These are phyloP conservation scores for Andrena marginata DNA, from an alignment of 2,888 invertebrate genomes.

Conservation along the genomic window DNA sequence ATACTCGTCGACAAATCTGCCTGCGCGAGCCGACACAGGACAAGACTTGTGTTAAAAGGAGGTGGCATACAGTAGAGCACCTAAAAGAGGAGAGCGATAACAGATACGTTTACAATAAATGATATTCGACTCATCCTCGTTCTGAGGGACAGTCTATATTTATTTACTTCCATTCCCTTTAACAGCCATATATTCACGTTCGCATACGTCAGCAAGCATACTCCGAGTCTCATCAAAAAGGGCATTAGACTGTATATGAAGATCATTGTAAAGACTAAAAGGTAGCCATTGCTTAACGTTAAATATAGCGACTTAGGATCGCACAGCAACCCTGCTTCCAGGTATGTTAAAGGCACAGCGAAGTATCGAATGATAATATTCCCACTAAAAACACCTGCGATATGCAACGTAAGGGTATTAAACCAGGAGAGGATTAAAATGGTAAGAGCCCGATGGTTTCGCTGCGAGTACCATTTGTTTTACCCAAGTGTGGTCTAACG, in stretches of 20 bases:
- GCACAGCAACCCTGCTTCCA: conserved; percentile 82
- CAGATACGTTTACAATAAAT: neutral
- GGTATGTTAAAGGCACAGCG: conserved; percentile 81
- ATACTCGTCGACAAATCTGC: conserved; percentile 83
- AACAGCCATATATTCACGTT: conserved; percentile 81
- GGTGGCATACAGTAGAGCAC: conserved; percentile 84
- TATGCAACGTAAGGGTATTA: neutral
- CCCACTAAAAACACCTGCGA: conserved; percentile 79
- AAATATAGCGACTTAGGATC: conserved; percentile 77
- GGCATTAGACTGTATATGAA: conserved; percentile 82
- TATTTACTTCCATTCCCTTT: conserved; percentile 83
- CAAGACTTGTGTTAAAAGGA: conserved; percentile 81
- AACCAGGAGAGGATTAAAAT: too few relatives aligned
- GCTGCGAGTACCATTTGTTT: conserved; percentile 69
- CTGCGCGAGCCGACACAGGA: conserved; percentile 79
- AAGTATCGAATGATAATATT: conserved; percentile 81
- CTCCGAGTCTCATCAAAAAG: conserved; percentile 76
- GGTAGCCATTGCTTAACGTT: conserved; percentile 77
- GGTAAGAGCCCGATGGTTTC: neutral
- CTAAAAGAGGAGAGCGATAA: conserved; percentile 68
- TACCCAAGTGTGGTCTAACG: conserved; percentile 79
- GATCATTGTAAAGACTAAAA: conserved; percentile 77
- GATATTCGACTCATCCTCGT: neutral
- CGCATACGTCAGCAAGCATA: conserved; percentile 74
- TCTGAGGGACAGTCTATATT: neutral